Conservation (phyloP, 2,797 vertebrate species). For the Phylloscopus collybita region DNA sequence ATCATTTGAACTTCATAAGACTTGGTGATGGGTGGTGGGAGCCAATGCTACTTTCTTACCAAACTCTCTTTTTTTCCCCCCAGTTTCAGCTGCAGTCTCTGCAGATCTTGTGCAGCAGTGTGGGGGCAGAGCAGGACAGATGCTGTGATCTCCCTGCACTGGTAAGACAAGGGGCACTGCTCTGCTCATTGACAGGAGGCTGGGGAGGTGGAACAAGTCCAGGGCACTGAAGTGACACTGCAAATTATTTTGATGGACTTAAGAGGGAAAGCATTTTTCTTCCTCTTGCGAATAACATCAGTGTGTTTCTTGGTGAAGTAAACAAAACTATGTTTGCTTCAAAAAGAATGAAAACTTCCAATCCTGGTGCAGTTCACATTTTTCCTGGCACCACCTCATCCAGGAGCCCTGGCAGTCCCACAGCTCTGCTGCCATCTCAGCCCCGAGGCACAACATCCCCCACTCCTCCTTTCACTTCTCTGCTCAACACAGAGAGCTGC, state of each 20-base stretch:
- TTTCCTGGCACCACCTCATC: not conserved
- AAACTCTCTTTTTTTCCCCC: not conserved
- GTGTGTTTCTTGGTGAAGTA: not conserved
- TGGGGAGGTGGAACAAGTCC: not conserved
- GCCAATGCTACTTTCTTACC: not conserved
- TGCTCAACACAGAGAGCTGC: not conserved
- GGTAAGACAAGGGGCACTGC: constrained; percentile 73
- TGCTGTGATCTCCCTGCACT: constrained; percentile 90
- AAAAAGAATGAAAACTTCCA: not conserved
- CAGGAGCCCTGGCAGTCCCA: not conserved
- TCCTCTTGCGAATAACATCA: not conserved
- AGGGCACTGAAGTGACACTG: not conserved
- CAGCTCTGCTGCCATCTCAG: not conserved
- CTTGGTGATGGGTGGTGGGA: not conserved
- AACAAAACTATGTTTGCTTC: not conserved
- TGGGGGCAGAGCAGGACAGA: constrained; percentile 84
- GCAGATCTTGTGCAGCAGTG: constrained; percentile 86
- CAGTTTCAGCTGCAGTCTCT: constrained; percentile 92
- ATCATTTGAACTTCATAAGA: not conserved
- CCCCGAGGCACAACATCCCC: not conserved
- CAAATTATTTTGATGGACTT: not conserved
- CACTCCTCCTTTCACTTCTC: not conserved
- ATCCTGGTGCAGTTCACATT: not conserved
- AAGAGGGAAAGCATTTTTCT: not conserved
- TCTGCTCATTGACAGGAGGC: not conserved